Evolutionary conservation across 2,113 vertebrate species (phyloP), one percentile per base, ranked within the genome.

Genomic region (Pteropus alecto): DNA sequence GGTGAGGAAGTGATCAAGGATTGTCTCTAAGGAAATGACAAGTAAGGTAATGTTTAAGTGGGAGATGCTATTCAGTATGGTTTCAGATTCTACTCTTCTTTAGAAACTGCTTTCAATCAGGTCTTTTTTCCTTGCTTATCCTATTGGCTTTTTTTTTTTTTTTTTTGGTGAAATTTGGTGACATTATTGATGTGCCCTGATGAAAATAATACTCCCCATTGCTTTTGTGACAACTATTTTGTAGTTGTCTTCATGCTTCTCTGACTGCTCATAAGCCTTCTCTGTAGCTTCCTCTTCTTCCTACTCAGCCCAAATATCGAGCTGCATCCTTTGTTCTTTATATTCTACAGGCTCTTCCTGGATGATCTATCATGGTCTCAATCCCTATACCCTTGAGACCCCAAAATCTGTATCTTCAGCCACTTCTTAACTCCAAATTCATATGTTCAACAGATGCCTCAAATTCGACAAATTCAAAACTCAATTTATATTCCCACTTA

Each of bases 401-500:
- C 21, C 63, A 35, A 95, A 90, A 51, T 92, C 28, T 88, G 1
- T 51, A 73, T 73, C 28, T 67, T 93, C 18, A 92, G 30, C n/a
- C 6, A 82, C 41, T 90, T 96, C 67, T 91, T 26, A 83, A 63
- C 30, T 92, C 24, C 38, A 87, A 82, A 76, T 68, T 48, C 18
- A 3, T 86, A 68, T 28, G 18, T 82, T 35, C 15, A 70, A 74
- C 6, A 87, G 43, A 77, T 30, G 43, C 9, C 54, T 65, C 67
- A 83, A 91, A 82, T 61, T 70, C 82, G 76, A 94, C n/a, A 91
- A 94, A 87, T 54, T 35, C 35, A 74, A 91, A 96, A 46, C 28
- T 76, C 48, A 77, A 65, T 71, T 65, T 79, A 65, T 87, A 54
- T 63, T 88, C 9, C 70, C 33, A 81, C 16, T 33, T 60, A 70